These are phyloP conservation scores for Thalassarche chlororhynchos DNA, from an alignment of 2,113 vertebrate genomes.

Conservation along the genomic window DNA sequence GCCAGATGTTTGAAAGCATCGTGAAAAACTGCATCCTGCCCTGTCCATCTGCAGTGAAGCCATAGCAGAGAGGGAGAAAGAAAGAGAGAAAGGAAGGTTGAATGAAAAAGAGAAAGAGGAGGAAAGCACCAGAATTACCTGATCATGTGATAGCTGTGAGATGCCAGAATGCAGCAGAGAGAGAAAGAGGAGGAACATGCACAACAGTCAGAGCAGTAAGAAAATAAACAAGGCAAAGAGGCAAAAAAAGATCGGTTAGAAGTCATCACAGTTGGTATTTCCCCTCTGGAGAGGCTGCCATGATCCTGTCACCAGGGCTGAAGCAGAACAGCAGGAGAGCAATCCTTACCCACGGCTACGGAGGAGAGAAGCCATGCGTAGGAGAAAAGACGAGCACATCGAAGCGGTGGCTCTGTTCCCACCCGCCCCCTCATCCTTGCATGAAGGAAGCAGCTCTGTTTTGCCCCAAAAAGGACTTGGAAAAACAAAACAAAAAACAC, in stretches of 20 bases:
- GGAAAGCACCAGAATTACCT: constrained; percentile 89
- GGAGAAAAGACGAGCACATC: not conserved
- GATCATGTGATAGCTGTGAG: constrained; percentile 99
- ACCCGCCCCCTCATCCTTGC: not conserved
- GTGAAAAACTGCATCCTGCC: not conserved
- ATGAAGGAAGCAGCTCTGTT: not conserved
- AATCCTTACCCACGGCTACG: not conserved
- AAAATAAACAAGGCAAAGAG: constrained; percentile 72
- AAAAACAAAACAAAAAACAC: not conserved
- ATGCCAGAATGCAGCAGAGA: constrained; percentile 89
- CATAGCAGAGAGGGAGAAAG: constrained; percentile 23
- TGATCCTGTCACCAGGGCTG: not conserved
- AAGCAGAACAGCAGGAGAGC: constrained; percentile 20
- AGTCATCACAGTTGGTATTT: constrained; percentile 28
- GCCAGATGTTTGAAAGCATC: not conserved
- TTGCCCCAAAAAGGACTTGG: not conserved
- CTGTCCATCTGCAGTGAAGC: constrained; percentile 45
- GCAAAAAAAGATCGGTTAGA: constrained; percentile 45
- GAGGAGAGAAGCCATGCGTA: constrained; percentile 15
- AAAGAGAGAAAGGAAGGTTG: constrained; percentile 1
- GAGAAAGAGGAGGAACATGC: constrained; percentile 87
- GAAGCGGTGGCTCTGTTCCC: not conserved
- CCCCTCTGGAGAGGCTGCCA: not conserved
- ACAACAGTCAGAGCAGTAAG: constrained; percentile 86
- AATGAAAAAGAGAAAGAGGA: constrained; percentile 71